Evolutionary conservation across 2,113 vertebrate genomes (phyloP), one percentile per base, ranked within the genome.

Genomic region (Phylloscopus trochilus): DNA sequence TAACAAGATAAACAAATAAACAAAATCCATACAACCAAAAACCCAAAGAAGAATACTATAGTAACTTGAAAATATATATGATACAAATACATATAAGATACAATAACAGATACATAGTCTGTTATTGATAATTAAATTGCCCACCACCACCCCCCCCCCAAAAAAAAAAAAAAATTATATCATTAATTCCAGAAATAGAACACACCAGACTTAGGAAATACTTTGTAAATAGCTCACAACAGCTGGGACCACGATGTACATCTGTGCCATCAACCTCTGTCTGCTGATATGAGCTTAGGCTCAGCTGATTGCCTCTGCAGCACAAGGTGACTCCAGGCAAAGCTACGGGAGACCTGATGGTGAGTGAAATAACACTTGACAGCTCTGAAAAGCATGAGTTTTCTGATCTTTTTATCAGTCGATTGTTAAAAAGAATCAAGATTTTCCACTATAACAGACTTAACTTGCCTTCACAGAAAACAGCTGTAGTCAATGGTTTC

Each of bases 221-320:
- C 23, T 51, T 79, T 53, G 7, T 13, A 53, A 11, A 23, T 35
- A 76, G 2, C 15, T 43, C 23, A 28, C 23, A 43, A 9, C 14
- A 56, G 6, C 27, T 66, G 41, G 70, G 26, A 46, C 7, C 14
- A 23, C 0, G 0, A 60, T 2, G 10, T 59, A 70, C 7, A 19
- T 17, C 7, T 70, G 10, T 49, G 27, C 15, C 4, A 3, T 58
- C 31, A 63, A 19, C 7, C 15, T 53, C 3, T 23, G 13, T 28
- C 10, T 75, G 16, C 14, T 79, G 22, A 24, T 37, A 8, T 21
- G 33, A n/a, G 35, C 27, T 72, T 17, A 52, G 37, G 22, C 23
- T 83, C 52, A 76, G 5, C 15, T 56, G 21, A 39, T 39, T 67
- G 43, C 11, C 18, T 52, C 0, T 2, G 26, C 27, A 60, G 10